Evolutionary conservation across 2,113 vertebrate genomes (phyloP).

Genomic region (Nannobrachium achirus): DNA sequence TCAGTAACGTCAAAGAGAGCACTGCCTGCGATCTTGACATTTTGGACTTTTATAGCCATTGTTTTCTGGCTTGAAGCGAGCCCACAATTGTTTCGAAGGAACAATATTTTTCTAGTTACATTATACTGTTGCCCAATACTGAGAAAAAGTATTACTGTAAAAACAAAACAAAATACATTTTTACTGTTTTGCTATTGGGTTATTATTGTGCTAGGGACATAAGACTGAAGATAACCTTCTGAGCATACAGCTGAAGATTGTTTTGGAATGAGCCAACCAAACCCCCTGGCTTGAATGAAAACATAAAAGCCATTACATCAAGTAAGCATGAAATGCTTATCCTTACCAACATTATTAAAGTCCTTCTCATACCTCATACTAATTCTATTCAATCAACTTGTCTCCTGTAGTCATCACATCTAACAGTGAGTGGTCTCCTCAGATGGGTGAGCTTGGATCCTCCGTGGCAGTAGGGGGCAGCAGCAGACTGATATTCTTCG

Average conservation of each 20-base stretch:
- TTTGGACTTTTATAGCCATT: no score
- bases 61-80: no score
- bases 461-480: constrained; percentile 43
- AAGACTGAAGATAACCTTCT: constrained; percentile 23
- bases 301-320: no score
- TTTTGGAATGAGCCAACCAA: constrained; percentile 10
- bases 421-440: constrained; percentile 25
- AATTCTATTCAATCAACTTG: constrained; percentile 4
- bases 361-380: neutral
- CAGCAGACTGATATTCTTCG: constrained; percentile 42
- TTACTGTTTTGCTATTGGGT: constrained; percentile 5
- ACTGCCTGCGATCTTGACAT: no score
- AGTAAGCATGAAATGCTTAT: constrained; percentile 26
- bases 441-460: constrained; percentile 30
- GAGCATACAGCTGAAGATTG: neutral
- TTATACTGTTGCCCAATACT: no score
- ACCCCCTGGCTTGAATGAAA: constrained; percentile 3
- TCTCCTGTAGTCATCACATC: constrained; percentile 32
- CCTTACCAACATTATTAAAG: constrained; percentile 21
- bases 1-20: no score
- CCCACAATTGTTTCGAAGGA: no score
- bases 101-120: no score
- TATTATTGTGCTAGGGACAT: constrained; percentile 27
- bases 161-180: no score
- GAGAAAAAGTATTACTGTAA: no score